Conservation (phyloP, 2,888 invertebrate species). For the Trichacis sp. region DNA sequence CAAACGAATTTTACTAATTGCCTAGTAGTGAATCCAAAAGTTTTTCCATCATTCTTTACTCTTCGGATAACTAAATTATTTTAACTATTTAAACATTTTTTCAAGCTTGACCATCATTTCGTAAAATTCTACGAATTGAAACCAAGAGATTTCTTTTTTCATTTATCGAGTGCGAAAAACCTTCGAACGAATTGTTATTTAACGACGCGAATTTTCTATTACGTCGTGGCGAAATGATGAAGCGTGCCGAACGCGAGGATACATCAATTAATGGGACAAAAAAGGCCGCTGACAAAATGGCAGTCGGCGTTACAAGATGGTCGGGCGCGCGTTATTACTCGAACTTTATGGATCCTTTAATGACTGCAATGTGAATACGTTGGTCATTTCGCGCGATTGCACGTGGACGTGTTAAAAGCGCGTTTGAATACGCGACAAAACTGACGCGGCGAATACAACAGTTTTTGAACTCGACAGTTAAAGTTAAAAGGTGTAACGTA, state of each 20-base stretch:
- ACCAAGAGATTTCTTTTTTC: too few relatives aligned
- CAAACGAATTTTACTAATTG: too few relatives aligned
- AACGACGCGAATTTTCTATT: constrained; percentile 2
- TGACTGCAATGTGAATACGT: constrained; percentile 46
- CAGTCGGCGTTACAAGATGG: constrained; percentile 47
- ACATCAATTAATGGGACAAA: constrained; percentile 36
- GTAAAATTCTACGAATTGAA: too few relatives aligned
- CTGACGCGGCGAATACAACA: constrained; percentile 27
- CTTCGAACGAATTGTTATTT: not conserved
- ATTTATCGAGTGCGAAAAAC: too few relatives aligned
- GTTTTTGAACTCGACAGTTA: constrained; percentile 30
- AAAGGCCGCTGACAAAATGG: constrained; percentile 50
- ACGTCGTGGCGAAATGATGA: constrained; percentile 16
- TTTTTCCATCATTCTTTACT: too few relatives aligned
- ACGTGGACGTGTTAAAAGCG: constrained; percentile 46
- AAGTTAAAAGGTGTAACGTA: constrained; percentile 16
- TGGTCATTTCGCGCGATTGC: constrained; percentile 48
- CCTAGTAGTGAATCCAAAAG: too few relatives aligned
- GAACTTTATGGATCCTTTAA: constrained; percentile 54
- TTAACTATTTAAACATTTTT: too few relatives aligned
- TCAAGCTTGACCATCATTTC: too few relatives aligned
- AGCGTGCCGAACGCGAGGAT: constrained; percentile 36
- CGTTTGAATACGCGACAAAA: constrained; percentile 40
- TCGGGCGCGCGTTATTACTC: constrained; percentile 54
- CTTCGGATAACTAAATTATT: too few relatives aligned